Evolutionary conservation across 1,140 invertebrate species (phyloP), one percentile per base, ranked within the genome.

Genomic region (Orius laevigatus): DNA sequence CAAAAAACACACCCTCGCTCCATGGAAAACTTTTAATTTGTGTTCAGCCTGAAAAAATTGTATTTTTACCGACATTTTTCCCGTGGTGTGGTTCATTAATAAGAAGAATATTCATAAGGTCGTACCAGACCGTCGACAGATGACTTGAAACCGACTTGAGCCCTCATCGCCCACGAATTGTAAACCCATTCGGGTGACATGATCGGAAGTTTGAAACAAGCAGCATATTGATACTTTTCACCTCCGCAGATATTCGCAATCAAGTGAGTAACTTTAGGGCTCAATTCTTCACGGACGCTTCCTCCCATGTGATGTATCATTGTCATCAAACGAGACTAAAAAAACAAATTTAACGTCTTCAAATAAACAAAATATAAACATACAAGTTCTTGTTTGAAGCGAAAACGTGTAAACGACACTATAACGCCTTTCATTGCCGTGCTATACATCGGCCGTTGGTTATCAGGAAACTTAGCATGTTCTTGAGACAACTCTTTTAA

Each of bases 291-390:
- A 42, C 88, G 73, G 56, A 95, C 83, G 58, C 84, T 91, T 12
- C 90, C 91, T 53, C 88, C 89, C 90, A 96, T 94, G 61, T 82
- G 78, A 68, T 94, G 90, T 53, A 94, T 82, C 60, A 87, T 71
- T 57, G 79, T 79, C 53, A 89, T 80, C 58, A 93, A 70, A 60
- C 77, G 76, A 52, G 76, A 79, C 87, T 91, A 63, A 34, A 44
- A 44, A 33, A 1, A 2, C 16, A 46, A 16, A 43, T 43, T 34
- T 34, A 38, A 14, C n/a, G n/a, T n/a, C n/a, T n/a, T n/a, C n/a
- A 12, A 48, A 15, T 20, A 5, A 48, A 19, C 20, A 38, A 39
- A 38, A 19, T 18, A 40, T 40, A 10, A 15, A 64, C 69, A 76
- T 64, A 85, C 84, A 71, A 90, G 67, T 71, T 89, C 82, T 66